Evolutionary conservation across 1,140 invertebrate genomes (phyloP).

Genomic region (Drosophila carrolli): DNA sequence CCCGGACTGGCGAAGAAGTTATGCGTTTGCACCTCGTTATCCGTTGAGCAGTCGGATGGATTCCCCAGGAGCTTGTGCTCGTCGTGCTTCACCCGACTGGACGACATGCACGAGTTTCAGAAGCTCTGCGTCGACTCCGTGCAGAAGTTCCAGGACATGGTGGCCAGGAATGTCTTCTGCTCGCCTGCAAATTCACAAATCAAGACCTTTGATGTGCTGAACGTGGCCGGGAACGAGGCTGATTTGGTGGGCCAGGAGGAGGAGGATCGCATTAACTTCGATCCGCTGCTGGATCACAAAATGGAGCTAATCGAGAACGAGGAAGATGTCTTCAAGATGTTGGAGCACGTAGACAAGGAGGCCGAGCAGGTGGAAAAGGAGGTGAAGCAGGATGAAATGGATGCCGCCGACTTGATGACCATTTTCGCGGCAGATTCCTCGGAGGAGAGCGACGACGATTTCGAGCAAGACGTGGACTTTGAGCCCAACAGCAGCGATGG

Average conservation of each 20-base stretch:
- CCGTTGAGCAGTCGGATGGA: constrained; percentile 74
- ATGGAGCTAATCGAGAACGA: constrained; percentile 80
- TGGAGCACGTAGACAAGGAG: constrained; percentile 78
- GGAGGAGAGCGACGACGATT: constrained; percentile 36
- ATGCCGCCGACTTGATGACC: constrained; percentile 32
- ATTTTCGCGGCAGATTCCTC: constrained; percentile 42
- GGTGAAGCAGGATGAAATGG: constrained; percentile 37
- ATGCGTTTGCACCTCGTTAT: constrained; percentile 68
- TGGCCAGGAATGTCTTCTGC: constrained; percentile 59
- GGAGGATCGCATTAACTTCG: constrained; percentile 76
- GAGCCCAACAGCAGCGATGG: constrained; percentile 63
- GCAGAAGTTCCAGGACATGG: constrained; percentile 69
- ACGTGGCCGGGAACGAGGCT: constrained; percentile 45
- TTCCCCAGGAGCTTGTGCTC: constrained; percentile 74
- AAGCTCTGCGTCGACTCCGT: constrained; percentile 75
- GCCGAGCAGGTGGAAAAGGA: constrained; percentile 63
- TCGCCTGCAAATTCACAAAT: constrained; percentile 31
- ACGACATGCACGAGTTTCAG: constrained; percentile 77
- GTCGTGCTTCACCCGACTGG: constrained; percentile 60
- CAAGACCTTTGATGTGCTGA: constrained; percentile 58
- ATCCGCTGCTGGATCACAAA: constrained; percentile 77
- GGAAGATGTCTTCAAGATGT: constrained; percentile 81
- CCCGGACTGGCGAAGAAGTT: constrained; percentile 78
- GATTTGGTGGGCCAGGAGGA: constrained; percentile 58
- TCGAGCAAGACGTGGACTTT: constrained; percentile 51